Percentiles rank a stretch among this genome's conserved stretches.
Conservation (phyloP, 1,140 invertebrate species). For the Bombus affinis region DNA sequence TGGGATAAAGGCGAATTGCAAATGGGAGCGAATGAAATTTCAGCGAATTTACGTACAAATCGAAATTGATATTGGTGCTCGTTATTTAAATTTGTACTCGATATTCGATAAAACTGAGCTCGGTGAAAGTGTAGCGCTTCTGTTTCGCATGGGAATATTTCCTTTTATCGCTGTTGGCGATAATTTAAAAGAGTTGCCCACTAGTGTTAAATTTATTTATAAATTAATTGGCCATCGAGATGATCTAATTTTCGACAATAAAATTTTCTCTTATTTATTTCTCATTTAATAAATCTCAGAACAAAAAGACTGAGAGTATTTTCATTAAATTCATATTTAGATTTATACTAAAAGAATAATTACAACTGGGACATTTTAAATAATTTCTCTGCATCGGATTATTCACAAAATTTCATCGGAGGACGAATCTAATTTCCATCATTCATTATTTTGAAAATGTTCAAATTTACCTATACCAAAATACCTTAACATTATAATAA, state of each 20-base stretch:
- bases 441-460: too few species aligned
- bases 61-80: neutral
- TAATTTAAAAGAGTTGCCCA: neutral
- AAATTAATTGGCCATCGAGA: neutral
- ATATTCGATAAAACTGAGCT: neutral
- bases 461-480: too few species aligned
- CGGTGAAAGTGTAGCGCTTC: neutral
- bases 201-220: neutral
- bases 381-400: too few species aligned
- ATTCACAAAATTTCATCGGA: too few species aligned
- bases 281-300: neutral
- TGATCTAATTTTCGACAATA: too few species aligned
- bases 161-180: neutral
- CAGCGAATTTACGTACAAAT: neutral
- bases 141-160: neutral
- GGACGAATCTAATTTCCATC: too few species aligned
- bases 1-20: neutral
- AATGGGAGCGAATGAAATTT: constrained; percentile 2
- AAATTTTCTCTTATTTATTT: neutral
- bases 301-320: neutral
- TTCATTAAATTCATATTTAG: too few species aligned
- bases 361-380: too few species aligned
- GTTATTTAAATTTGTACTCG: neutral
- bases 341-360: too few species aligned
- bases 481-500: too few species aligned